Conservation (phyloP, 2,888 invertebrate genomes). For the Melinaea marsaeus region DNA sequence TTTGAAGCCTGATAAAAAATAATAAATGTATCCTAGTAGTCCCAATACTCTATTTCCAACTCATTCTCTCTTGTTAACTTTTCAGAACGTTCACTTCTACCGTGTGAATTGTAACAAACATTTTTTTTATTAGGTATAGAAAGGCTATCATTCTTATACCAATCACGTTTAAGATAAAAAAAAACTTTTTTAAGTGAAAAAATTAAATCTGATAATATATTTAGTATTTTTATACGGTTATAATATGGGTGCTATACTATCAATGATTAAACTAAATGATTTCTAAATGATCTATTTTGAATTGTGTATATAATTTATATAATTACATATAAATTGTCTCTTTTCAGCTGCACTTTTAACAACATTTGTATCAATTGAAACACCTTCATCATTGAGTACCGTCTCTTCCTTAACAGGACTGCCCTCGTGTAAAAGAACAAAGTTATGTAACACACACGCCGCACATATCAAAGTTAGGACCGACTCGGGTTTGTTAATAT, state of each 20-base stretch:
- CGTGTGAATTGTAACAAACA: too few species aligned
- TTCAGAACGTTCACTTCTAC: too few species aligned
- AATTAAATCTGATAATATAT: too few species aligned
- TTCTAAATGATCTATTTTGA: constrained; percentile 15
- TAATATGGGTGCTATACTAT: not conserved
- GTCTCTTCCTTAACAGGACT: constrained; percentile 59
- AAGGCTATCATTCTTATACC: too few species aligned
- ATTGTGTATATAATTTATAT: constrained; percentile 60
- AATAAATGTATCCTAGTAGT: too few species aligned
- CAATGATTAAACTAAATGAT: not conserved
- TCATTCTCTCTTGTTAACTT: too few species aligned
- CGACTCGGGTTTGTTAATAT: constrained; percentile 52
- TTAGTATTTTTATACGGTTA: not conserved
- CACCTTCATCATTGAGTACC: constrained; percentile 57
- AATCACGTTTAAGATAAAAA: too few species aligned
- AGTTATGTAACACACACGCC: constrained; percentile 68
- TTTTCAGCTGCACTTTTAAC: constrained; percentile 63
- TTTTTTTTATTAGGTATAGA: too few species aligned
- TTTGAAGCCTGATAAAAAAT: too few species aligned
- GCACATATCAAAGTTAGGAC: constrained; percentile 54
- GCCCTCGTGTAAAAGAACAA: constrained; percentile 65
- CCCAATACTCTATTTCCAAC: too few species aligned
- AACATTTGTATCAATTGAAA: constrained; percentile 58
- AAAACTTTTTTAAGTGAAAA: too few species aligned
- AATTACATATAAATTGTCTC: constrained; percentile 68